These are phyloP conservation scores for Sesia bembeciformis DNA, from an alignment of 2,888 invertebrate species.

Conservation along the genomic window DNA sequence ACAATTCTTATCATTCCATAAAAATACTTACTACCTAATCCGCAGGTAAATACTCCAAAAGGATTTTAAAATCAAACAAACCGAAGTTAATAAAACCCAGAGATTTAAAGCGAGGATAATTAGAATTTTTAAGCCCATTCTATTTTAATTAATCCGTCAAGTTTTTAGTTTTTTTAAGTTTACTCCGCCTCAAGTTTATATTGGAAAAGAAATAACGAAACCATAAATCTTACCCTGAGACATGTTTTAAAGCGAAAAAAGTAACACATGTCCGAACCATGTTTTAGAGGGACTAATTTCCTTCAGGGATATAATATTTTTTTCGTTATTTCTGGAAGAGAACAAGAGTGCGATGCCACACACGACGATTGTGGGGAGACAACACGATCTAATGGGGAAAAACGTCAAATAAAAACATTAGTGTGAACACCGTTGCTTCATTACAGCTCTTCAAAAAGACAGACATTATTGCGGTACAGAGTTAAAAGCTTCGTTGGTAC, in stretches of 20 bases:
- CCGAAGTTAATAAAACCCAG: background rate
- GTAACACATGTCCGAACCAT: conserved; percentile 68
- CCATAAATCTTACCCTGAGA: conserved; percentile 62
- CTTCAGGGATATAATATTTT: conserved; percentile 51
- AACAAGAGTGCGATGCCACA: conserved; percentile 59
- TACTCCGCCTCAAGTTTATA: conserved; percentile 54
- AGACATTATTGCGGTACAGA: conserved; percentile 11
- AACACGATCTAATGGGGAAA: conserved; percentile 10
- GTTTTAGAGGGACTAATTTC: conserved; percentile 73
- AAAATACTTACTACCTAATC: conserved; percentile 55
- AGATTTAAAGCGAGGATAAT: background rate
- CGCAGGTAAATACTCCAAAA: conserved; percentile 39
- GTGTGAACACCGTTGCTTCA: conserved; percentile 3
- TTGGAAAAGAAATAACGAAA: conserved; percentile 38
- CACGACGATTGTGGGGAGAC: conserved; percentile 48
- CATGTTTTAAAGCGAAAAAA: conserved; percentile 68
- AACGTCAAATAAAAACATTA: conserved; percentile 32
- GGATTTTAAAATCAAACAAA: conserved; percentile 50
- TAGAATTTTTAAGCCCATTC: conserved; percentile 17
- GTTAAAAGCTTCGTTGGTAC: conserved; percentile 12
- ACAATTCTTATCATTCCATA: conserved; percentile 57
- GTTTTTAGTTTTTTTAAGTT: conserved; percentile 21
- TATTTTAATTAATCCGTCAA: conserved; percentile 38
- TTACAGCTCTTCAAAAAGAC: conserved; percentile 8
- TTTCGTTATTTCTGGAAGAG: conserved; percentile 45